Conservation (phyloP, 1,140 invertebrate genomes). For the Eriosoma lanigerum region DNA sequence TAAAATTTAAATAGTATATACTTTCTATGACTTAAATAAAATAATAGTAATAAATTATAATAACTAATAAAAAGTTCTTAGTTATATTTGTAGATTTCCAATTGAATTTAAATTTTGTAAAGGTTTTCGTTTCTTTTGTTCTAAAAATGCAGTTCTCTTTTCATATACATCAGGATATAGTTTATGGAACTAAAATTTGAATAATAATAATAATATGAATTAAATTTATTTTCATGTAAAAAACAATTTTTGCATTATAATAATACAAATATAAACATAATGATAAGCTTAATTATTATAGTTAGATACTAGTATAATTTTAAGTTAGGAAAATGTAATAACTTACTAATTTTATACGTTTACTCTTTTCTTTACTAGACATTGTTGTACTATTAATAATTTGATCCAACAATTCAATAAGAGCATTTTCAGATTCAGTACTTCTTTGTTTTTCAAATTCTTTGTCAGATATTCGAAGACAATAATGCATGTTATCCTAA, state of each 20-base stretch:
- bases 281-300: too few relatives aligned
- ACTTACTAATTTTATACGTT: constrained; percentile 46
- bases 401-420: constrained; percentile 47
- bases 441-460: constrained; percentile 46
- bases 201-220: not conserved
- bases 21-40: not conserved
- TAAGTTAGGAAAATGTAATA: not conserved
- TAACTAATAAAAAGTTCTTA: not conserved
- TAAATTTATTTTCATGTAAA: too few relatives aligned
- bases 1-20: not conserved
- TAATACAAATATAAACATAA: too few relatives aligned
- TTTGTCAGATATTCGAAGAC: constrained; percentile 39
- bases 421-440: constrained; percentile 42
- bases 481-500: constrained; percentile 38
- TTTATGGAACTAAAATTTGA: constrained; percentile 23
- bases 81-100: constrained; percentile 27
- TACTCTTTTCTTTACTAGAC: constrained; percentile 43
- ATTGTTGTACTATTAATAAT: constrained; percentile 34
- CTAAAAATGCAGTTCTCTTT: not conserved
- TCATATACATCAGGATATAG: constrained; percentile 38
- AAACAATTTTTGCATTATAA: too few relatives aligned
- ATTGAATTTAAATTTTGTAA: not conserved
- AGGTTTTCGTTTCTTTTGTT: constrained; percentile 19
- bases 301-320: not conserved
- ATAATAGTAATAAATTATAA: not conserved